phyloP scores from a whole-genome alignment of 35 echinoderm and acorn worm genomes.

The Nesometra sesokonis region DNA sequence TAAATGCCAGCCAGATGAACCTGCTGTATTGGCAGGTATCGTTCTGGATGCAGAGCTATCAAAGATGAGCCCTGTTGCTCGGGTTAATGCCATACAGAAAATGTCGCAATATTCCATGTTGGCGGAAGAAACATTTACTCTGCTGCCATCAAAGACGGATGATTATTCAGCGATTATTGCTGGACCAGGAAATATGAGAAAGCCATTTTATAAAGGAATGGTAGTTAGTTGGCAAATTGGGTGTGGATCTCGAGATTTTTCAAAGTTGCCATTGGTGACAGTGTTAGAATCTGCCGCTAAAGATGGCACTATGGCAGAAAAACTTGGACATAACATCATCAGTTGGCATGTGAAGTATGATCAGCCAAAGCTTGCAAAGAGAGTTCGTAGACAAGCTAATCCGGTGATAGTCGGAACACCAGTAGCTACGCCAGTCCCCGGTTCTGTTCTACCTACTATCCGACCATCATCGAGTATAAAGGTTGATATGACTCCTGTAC shows the following conservation, averaged over 20 bases:
- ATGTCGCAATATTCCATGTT: constrained; percentile 95
- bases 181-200: constrained; percentile 66
- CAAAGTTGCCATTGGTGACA: constrained; percentile 80
- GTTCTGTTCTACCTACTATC: constrained; percentile 6
- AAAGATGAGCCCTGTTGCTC: constrained; percentile 33
- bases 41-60: constrained; percentile 96
- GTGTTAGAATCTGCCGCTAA: constrained; percentile 70
- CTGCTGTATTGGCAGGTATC: constrained; percentile 63
- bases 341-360: constrained; percentile 79
- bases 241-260: constrained; percentile 52
- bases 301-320: constrained; percentile 77
- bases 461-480: constrained; percentile 1
- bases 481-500: constrained; percentile 9
- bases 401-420: constrained; percentile 41
- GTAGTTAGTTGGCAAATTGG: constrained; percentile 83
- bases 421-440: constrained; percentile 55
- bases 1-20: constrained; percentile 45
- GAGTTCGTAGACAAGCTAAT: constrained; percentile 64
- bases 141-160: constrained; percentile 39
- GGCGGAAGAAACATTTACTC: constrained; percentile 49
- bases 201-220: constrained; percentile 43
- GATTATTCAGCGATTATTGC: constrained; percentile 51
- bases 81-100: constrained; percentile 50
- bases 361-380: constrained; percentile 20
- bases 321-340: constrained; percentile 79